Percentiles rank a stretch among this genome's conserved stretches.
These are phyloP conservation scores for Microplitis demolitor DNA, from an alignment of 1,140 invertebrate genomes.

Conservation along the genomic window DNA sequence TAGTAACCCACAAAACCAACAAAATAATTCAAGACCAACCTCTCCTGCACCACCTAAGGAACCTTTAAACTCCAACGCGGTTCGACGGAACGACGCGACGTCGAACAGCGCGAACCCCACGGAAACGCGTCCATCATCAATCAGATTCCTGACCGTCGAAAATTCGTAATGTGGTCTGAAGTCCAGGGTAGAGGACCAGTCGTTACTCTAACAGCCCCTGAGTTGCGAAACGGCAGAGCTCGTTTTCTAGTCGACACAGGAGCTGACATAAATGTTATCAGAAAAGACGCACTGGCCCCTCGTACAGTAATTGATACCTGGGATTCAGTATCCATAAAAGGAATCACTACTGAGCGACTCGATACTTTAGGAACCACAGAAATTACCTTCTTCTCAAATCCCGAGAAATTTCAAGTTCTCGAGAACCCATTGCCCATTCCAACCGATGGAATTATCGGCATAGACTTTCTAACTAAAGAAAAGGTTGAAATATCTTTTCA, in stretches of 20 bases:
- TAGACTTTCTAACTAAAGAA: not conserved
- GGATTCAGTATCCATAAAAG: not conserved
- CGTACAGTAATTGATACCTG: not conserved
- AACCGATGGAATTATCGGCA: not conserved
- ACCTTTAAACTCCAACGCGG: no score
- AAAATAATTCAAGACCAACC: no score
- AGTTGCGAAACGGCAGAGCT: not conserved
- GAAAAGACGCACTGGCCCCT: not conserved
- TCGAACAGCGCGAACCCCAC: no score
- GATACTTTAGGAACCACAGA: not conserved
- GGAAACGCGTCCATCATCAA: no score
- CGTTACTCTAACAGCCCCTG: not conserved
- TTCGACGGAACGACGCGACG: no score
- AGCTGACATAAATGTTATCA: not conserved
- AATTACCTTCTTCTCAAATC: not conserved
- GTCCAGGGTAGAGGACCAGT: not conserved
- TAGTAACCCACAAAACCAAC: no score
- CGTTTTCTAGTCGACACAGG: not conserved
- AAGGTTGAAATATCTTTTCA: conserved; percentile 13
- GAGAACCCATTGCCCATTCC: not conserved
- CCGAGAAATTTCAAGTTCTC: not conserved
- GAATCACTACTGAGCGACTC: not conserved
- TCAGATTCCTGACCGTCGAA: no score
- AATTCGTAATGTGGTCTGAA: no score
- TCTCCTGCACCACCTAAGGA: no score